Base-by-base conservation (phyloP, 2,113 vertebrate species). In the Paramormyrops kingsleyae region DNA sequence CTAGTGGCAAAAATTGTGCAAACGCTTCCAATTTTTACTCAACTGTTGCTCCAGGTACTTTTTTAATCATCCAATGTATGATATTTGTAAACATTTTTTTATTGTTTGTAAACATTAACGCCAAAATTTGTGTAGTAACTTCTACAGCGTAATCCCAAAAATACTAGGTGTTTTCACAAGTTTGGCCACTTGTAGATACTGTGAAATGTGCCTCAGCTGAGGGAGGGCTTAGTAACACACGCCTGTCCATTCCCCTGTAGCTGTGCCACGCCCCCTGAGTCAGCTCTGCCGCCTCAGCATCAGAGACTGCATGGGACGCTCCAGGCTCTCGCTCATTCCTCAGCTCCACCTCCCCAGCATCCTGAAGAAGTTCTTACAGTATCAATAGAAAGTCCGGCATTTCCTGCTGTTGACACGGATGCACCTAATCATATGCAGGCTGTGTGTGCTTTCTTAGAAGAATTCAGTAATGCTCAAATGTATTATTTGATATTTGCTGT, bases 201-300 rank as follows among this genome's bases (percentile, higher is more conserved):
- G 70, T 39, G 15, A 39, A 19, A 7, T 77, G 70, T 31, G 1
- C 27, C 15, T 19, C 21, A 9, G 12, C 10, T 19, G 35, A 77
- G 31, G 9, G 15, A 35, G 13, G 31, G 12, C 15, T 6, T 39
- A 13, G 70, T 31, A 15, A 83, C 35, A 4, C 6, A 17, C 8
- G 21, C 50, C 47, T 83, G 83, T 88, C 59, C 24, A 0, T 80
- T 35, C 6, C 91, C 91, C 87, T 92, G 35, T 90, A 99, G 98
- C 96, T 0, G 97, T 96, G 0, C 98, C 98, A 0, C 95, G 96
- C 50, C 96, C 97, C 89, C 96, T 99, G 70, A 96, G 95, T 92
- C 98, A 98, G 90, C 94, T 98, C 47, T 99, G 98, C 90, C 96
- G 98, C 89, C 96, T 99, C 66, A 89, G 95, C 92, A 97, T 99